Base-by-base conservation (phyloP, 2,888 invertebrate genomes). In the Diploptera punctata region DNA sequence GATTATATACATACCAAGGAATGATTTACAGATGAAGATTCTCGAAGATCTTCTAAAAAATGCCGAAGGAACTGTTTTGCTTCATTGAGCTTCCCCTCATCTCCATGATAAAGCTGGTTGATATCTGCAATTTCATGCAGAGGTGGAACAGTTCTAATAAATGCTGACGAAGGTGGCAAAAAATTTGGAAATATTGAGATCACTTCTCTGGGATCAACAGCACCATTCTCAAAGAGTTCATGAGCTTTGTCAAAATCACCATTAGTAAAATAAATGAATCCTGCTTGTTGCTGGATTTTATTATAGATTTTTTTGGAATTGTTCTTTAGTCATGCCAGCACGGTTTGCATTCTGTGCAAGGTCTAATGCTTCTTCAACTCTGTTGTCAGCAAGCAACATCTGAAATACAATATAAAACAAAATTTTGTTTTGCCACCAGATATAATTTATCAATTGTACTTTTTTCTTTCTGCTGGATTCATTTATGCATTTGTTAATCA, bases 81-180 rank as follows among this genome's bases (percentile, higher is more conserved):
- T 65, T 80, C 77, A 13, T 71, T 74, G 5, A 81, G 76, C 65
- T 79, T 76, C 29, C 77, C 76, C 13, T 77, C 76, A 73, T 83
- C 79, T 18, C 80, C 80, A 65, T 79, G 78, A 29, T 81, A 79
- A 70, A 85, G 77, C 75, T 84, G 83, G 74, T 79, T 79, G 16
- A 86, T 79, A 77, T 85, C 84, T 1, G 84, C 83, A 54, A 85
- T 83, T 70, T 82, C 82, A 75, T 86, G 85, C 2, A 85, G 80
- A 1, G 83, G 81, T 3, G 85, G 85, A 13, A 82, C 77, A n/a
- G 81, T 78, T 24, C 84, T 80, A 1, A 81, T 80, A 77, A 85
- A 86, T 71, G 79, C 80, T 2, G 81, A 80, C 31, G 77, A 80
- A 21, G 79, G 70, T 0, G 85, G 83, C 75, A 86, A 76, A 57